Evolutionary conservation across 2,113 vertebrate genomes (phyloP), one percentile per base, ranked within the genome.

Genomic region (Puffinus mauretanicus): DNA sequence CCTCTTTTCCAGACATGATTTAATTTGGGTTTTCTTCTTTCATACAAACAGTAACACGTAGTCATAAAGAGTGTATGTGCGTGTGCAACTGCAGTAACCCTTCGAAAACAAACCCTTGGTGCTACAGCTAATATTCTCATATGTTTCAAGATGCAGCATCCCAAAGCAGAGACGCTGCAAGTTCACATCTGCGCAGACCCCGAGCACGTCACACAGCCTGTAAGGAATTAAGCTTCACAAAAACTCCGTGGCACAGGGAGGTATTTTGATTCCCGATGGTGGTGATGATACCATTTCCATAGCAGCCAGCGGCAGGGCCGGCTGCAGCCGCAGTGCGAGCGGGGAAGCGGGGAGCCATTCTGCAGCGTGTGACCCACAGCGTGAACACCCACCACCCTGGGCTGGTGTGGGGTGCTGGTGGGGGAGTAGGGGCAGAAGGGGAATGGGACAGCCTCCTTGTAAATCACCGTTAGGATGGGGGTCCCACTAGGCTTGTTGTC

Each of bases 221-320:
- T 34, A 36, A 69, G n/a, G 66, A 86, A 52, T 55, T 55, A 72
- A 86, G 66, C 58, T 85, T 90, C 26, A n/a, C 38, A 67, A 70
- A 65, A 30, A 0, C 3, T 26, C 19, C 2, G 0, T 67, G 52
- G 26, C 57, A 72, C 21, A 27, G 16, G 52, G 24, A 38, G 49
- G 36, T 51, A n/a, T 83, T 69, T 62, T 69, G 14, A 16, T n/a
- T 61, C 24, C 42, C 0, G 2, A 7, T 25, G 29, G 47, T 29
- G 34, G 49, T 25, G 30, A 38, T 71, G 30, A 38, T 75, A 4
- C 8, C 67, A 58, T 62, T 93, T 89, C 73, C 30, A 29, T 4
- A 38, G 25, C 10, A 14, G 52, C 21, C 47, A 40, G 57, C 0
- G 0, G 42, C 1, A 1, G 25, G 54, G 55, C 30, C 2, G 6